These are phyloP conservation scores for Morinoia aosen DNA, from an alignment of 2,888 invertebrate genomes.

Conservation along the genomic window DNA sequence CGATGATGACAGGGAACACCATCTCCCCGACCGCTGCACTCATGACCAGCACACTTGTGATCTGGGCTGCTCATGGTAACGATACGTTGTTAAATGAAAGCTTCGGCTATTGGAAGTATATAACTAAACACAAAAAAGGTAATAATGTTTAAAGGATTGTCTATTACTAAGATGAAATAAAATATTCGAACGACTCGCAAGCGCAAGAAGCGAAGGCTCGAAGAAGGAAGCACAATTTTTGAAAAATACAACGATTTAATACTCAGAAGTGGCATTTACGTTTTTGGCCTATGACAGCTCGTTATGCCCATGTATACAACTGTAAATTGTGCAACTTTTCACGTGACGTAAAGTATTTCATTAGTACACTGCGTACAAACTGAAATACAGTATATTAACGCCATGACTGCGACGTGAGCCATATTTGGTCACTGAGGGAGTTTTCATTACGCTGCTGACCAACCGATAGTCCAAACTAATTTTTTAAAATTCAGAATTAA, in stretches of 20 bases:
- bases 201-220: neutral
- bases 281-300: neutral
- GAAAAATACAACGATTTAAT: neutral
- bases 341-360: neutral
- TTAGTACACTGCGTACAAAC: neutral
- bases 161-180: neutral
- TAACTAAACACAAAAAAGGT: neutral
- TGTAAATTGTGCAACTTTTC: neutral
- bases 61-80: conserved; percentile 70
- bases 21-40: conserved; percentile 74
- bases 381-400: neutral
- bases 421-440: too few relatives aligned
- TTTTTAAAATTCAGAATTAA: too few relatives aligned
- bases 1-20: conserved; percentile 73
- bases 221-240: neutral
- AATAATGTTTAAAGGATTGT: neutral
- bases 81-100: neutral
- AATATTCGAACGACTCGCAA: neutral
- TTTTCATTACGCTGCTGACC: too few relatives aligned
- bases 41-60: conserved; percentile 73
- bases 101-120: neutral
- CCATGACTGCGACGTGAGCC: too few relatives aligned
- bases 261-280: neutral
- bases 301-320: neutral
- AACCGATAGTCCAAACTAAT: too few relatives aligned